These are phyloP conservation scores for Drosophila sp. DNA, from an alignment of 1,140 invertebrate genomes.

Conservation along the genomic window DNA sequence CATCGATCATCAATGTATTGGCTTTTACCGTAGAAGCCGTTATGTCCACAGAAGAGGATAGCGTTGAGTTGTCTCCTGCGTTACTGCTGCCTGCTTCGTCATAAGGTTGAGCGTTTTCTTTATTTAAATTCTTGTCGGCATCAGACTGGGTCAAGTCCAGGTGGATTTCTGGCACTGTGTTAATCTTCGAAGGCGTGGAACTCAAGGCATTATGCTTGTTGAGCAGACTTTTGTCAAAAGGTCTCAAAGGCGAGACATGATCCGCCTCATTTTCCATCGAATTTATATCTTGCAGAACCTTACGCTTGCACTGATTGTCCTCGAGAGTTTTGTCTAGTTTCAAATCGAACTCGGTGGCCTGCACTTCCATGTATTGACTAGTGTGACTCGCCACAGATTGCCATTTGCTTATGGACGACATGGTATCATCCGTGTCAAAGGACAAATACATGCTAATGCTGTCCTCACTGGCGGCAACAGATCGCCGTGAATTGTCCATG, in stretches of 20 bases:
- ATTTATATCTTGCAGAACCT: constrained; percentile 37
- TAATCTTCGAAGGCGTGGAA: constrained; percentile 68
- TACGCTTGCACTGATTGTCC: constrained; percentile 46
- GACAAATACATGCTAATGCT: constrained; percentile 75
- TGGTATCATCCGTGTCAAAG: constrained; percentile 67
- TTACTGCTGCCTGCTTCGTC: background rate
- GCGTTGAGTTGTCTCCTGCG: constrained; percentile 52
- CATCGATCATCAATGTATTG: constrained; percentile 48
- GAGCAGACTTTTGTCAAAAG: constrained; percentile 63
- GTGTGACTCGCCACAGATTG: constrained; percentile 53
- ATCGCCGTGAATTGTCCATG: constrained; percentile 65
- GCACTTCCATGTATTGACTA: constrained; percentile 55
- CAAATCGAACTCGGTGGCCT: constrained; percentile 46
- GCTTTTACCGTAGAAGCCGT: constrained; percentile 61
- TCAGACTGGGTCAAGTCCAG: background rate
- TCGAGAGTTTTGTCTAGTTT: constrained; percentile 37
- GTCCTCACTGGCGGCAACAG: constrained; percentile 51
- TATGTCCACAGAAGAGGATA: constrained; percentile 54
- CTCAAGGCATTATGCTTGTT: constrained; percentile 64
- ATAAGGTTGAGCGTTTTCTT: constrained; percentile 65
- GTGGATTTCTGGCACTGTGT: background rate
- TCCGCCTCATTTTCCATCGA: constrained; percentile 29
- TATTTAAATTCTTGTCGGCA: constrained; percentile 35
- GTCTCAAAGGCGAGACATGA: constrained; percentile 56
- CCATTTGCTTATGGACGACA: constrained; percentile 56